Percentiles rank a stretch among this genome's conserved stretches.
Evolutionary conservation across 1,140 invertebrate genomes (phyloP).

Genomic region (Bathynomus jamesi): DNA sequence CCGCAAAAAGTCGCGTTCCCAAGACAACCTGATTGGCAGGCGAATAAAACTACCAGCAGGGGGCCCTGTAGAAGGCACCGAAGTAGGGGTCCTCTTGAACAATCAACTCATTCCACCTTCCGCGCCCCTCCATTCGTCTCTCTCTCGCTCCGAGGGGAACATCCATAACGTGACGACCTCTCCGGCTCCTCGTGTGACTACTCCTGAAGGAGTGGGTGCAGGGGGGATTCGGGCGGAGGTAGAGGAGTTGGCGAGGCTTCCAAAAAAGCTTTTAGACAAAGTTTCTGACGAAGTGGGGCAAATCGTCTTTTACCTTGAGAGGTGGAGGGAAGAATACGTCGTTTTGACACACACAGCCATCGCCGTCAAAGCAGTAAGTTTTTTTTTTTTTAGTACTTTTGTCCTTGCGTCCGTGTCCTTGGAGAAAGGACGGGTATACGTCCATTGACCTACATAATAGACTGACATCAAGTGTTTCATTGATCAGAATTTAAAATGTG

Average conservation of each 20-base stretch:
- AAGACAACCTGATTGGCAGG: conserved; percentile 27
- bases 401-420: too few relatives aligned
- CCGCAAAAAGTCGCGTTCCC: conserved; percentile 34
- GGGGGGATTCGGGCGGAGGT: conserved; percentile 14
- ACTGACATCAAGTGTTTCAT: too few relatives aligned
- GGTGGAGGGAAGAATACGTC: conserved; percentile 34
- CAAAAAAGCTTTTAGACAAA: conserved; percentile 26
- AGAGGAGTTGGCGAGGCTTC: conserved; percentile 26
- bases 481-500: too few relatives aligned
- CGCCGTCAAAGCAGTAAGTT: conserved; percentile 24
- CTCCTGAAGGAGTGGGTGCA: conserved; percentile 9
- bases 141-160: conserved; percentile 34
- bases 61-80: neutral
- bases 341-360: conserved; percentile 23
- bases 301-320: conserved; percentile 34
- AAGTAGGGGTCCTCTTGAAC: conserved; percentile 16
- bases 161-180: conserved; percentile 32
- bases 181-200: neutral
- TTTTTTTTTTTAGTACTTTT: too few relatives aligned
- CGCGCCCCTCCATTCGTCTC: conserved; percentile 14
- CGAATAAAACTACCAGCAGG: neutral
- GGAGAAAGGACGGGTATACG: too few relatives aligned
- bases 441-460: too few relatives aligned
- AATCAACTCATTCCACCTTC: conserved; percentile 26
- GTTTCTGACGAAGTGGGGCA: conserved; percentile 35